phyloP scores from a whole-genome alignment of 2,797 vertebrate genomes.

The Decapterus maruadsi region DNA sequence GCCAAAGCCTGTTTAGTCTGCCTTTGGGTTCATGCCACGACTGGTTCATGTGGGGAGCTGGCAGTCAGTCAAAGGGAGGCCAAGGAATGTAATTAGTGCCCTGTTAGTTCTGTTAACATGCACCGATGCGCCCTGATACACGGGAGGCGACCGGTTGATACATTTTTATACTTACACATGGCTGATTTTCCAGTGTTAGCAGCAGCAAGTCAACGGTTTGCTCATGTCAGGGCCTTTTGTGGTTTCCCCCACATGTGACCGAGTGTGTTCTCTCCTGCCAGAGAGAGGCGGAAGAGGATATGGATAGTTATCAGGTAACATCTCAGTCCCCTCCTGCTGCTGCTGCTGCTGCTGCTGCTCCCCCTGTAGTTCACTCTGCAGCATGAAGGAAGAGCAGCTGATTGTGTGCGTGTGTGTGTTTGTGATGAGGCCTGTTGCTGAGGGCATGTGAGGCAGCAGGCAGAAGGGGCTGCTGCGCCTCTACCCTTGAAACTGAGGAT shows the following conservation, averaged over 20 bases:
- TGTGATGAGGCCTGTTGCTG: slow-evolving; percentile 60
- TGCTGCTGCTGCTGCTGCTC: slow-evolving; percentile 85
- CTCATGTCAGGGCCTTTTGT: slow-evolving; percentile 35
- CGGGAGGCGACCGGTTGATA: slow-evolving; percentile 4
- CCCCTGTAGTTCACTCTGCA: slow-evolving; percentile 79
- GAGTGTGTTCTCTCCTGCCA: slow-evolving; percentile 95
- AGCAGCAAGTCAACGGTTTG: not conserved
- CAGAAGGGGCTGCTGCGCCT: slow-evolving; percentile 40
- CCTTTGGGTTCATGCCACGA: slow-evolving; percentile 41
- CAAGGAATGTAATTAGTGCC: slow-evolving; percentile 46
- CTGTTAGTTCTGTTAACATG: slow-evolving; percentile 24
- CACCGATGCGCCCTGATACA: slow-evolving; percentile 20
- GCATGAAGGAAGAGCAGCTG: slow-evolving; percentile 91
- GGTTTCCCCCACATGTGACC: slow-evolving; percentile 84
- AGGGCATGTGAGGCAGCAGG: slow-evolving; percentile 62
- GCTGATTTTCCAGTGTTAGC: slow-evolving; percentile 14
- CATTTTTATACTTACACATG: not conserved
- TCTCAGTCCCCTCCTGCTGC: slow-evolving; percentile 80
- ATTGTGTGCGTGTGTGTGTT: slow-evolving; percentile 76
- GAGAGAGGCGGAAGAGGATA: slow-evolving; percentile 96
- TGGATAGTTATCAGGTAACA: slow-evolving; percentile 99
- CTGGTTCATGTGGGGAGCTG: slow-evolving; percentile 45
- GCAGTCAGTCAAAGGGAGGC: slow-evolving; percentile 38
- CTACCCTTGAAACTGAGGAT: slow-evolving; percentile 44
- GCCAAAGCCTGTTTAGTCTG: slow-evolving; percentile 28